Conservation (phyloP, 2,113 vertebrate species). For the Falco punctatus region DNA sequence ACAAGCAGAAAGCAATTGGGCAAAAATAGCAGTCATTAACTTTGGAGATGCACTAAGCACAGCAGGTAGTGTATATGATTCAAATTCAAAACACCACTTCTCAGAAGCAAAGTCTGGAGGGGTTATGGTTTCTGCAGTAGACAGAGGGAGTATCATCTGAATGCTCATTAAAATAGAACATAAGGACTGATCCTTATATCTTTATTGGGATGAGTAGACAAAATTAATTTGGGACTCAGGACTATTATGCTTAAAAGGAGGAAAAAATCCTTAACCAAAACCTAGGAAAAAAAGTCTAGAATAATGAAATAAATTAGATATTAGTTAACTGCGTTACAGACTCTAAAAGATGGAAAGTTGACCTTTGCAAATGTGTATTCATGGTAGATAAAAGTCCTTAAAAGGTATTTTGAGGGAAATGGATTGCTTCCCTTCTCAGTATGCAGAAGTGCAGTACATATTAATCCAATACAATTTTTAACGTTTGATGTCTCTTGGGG, state of each 20-base stretch:
- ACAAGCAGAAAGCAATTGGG: constrained; percentile 45
- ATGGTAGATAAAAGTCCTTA: not conserved
- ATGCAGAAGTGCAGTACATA: not conserved
- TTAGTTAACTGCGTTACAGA: not conserved
- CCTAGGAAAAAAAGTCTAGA: not conserved
- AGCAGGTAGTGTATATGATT: constrained; percentile 43
- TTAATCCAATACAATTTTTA: not conserved
- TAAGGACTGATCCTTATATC: not conserved
- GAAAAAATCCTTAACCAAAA: not conserved
- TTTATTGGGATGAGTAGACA: not conserved
- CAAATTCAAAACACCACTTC: constrained; percentile 43
- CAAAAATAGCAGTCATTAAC: constrained; percentile 68
- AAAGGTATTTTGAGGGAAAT: not conserved
- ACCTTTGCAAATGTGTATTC: not conserved
- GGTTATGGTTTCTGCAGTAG: constrained; percentile 11
- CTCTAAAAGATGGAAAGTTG: not conserved
- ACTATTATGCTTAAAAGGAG: not conserved
- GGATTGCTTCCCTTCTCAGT: not conserved
- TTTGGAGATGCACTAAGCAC: constrained; percentile 28
- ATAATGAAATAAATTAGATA: not conserved
- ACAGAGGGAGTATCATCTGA: not conserved
- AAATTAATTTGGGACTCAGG: not conserved
- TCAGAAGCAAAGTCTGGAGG: constrained; percentile 12
- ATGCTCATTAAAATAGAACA: constrained; percentile 17
- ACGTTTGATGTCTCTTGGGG: not conserved